Evolutionary conservation across 2,113 vertebrate genomes (phyloP).

Genomic region (Nerophis ophidion): DNA sequence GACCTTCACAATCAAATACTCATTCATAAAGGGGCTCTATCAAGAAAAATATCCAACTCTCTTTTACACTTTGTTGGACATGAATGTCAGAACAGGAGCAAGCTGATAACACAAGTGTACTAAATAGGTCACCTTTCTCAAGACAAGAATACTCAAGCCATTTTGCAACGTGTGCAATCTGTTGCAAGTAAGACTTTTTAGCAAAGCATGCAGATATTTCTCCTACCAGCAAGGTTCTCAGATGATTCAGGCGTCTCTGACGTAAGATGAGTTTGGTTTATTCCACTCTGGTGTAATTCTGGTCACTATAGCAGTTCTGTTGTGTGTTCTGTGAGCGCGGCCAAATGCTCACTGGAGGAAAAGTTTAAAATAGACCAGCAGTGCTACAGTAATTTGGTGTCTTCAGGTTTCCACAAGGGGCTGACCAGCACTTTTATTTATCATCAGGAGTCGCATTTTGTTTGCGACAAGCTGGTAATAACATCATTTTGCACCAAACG

Average conservation of each 20-base stretch:
- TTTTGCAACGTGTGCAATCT: not conserved
- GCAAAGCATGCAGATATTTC: constrained; percentile 14
- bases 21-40: not conserved
- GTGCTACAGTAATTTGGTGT: constrained; percentile 2
- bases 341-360: constrained; percentile 13
- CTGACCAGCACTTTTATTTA: not conserved
- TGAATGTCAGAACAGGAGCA: too few relatives aligned
- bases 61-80: too few relatives aligned
- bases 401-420: constrained; percentile 27
- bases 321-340: constrained; percentile 5
- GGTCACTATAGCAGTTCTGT: constrained; percentile 9
- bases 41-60: not conserved
- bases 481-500: too few relatives aligned
- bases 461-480: too few relatives aligned
- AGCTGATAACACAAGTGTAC: not conserved
- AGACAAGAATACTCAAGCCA: constrained; percentile 1
- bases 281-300: constrained; percentile 9
- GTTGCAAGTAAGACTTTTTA: constrained; percentile 15
- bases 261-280: not conserved
- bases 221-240: constrained; percentile 33
- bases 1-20: not conserved
- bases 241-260: constrained; percentile 4
- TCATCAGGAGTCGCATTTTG: not conserved
- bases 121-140: constrained; percentile 12
- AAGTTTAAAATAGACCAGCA: constrained; percentile 59